A percentile compares a stretch with the other conserved stretches of the same genome.
phyloP scores from a whole-genome alignment of 2,888 invertebrate species.

The Pyrrhia umbra region DNA sequence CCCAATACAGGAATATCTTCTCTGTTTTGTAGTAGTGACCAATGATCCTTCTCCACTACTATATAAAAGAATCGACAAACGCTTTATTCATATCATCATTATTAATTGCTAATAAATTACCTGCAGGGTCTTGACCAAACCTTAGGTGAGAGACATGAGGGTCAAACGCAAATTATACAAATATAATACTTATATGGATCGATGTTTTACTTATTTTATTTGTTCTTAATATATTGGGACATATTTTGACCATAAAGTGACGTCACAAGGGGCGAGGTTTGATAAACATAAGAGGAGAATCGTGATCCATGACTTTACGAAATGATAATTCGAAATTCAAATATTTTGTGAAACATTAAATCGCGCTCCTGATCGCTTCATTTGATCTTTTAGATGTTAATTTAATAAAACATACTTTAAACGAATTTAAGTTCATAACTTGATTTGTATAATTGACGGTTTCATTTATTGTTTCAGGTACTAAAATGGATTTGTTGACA shows the following conservation, averaged over 20 bases:
- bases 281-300: slow-evolving; percentile 58
- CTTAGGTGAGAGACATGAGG: neutral
- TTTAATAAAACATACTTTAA: slow-evolving; percentile 18
- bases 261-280: slow-evolving; percentile 23
- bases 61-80: too few relatives aligned
- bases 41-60: too few relatives aligned
- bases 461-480: slow-evolving; percentile 66
- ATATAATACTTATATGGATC: neutral
- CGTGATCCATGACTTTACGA: slow-evolving; percentile 72
- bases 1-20: too few relatives aligned
- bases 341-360: slow-evolving; percentile 68
- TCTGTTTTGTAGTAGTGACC: too few relatives aligned
- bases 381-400: slow-evolving; percentile 64
- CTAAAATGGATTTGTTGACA: slow-evolving; percentile 49
- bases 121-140: neutral
- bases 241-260: slow-evolving; percentile 16
- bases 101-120: neutral
- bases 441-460: slow-evolving; percentile 31
- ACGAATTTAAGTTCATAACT: slow-evolving; percentile 36
- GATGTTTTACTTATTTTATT: neutral
- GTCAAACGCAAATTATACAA: neutral
- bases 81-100: too few relatives aligned
- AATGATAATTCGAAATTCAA: slow-evolving; percentile 74
- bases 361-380: slow-evolving; percentile 72
- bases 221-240: neutral